Base-by-base conservation (phyloP, 2,888 invertebrate species). In the Eristalinus aeneus region DNA sequence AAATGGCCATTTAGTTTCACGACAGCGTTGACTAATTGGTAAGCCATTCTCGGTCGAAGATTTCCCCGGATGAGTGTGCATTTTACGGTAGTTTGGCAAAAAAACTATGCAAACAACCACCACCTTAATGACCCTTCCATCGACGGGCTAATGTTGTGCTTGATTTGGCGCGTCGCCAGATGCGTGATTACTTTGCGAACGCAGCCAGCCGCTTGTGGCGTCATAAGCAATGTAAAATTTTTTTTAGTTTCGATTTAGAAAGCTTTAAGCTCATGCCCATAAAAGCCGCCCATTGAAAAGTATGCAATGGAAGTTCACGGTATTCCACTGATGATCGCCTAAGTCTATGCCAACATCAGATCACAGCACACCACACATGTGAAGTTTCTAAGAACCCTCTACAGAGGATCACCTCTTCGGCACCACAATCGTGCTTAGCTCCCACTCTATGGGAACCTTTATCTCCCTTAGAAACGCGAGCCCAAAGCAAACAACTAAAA, bases 381-480 rank as follows among this genome's bases (percentile, higher is more conserved):
- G 27, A 27, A 27, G 27, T n/a, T n/a, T n/a, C n/a, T n/a, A n/a
- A n/a, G n/a, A n/a, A 27, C 27, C 2, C 27, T 27, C 27, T 5
- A 3, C 16, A 32, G 2, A 36, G 20, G 12, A 16, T 46, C 10
- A 32, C 1, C 1, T 27, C 9, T 27, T 27, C 27, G n/a, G n/a
- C n/a, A n/a, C 5, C 72, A n/a, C 5, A 81, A 60, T 1, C 71
- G 53, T 34, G 8, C n/a, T 2, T 12, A 53, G n/a, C 60, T 31
- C 69, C 56, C 61, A 79, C 65, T 39, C 27, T 23, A 71, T 86
- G 85, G 64, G 81, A 86, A 74, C 39, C 73, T 39, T 64, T 85
- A 76, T 69, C 72, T 64, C 0, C 23, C 2, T 68, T 61, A 58
- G 53, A 46, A 34, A 63, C 27, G 16, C n/a, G 1, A 67, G n/a